Evolutionary conservation across 2,888 invertebrate species (phyloP).

Genomic region (Agrotis segetum): DNA sequence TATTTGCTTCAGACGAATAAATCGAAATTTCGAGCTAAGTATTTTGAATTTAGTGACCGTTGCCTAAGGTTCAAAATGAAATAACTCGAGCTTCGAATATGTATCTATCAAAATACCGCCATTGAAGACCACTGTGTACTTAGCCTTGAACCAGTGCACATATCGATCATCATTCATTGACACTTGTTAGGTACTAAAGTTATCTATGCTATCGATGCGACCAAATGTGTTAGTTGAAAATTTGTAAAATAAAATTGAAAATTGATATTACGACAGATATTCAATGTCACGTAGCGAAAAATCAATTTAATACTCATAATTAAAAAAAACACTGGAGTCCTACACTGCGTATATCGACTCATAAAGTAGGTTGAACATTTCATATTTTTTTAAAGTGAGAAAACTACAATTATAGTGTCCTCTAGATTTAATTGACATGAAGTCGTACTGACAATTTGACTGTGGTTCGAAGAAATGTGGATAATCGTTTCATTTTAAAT

Average conservation of each 20-base stretch:
- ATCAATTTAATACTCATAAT: too few relatives aligned
- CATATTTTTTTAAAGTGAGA: neutral
- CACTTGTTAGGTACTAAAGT: constrained; percentile 30
- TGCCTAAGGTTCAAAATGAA: neutral
- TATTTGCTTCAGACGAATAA: too few relatives aligned
- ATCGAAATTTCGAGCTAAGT: neutral
- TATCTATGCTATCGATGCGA: constrained; percentile 20
- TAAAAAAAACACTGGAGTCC: too few relatives aligned
- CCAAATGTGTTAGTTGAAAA: constrained; percentile 33
- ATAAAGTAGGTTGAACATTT: neutral
- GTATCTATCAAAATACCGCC: neutral
- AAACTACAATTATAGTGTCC: neutral
- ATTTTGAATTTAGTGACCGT: constrained; percentile 15
- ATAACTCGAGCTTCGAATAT: neutral
- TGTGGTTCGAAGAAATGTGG: too few relatives aligned
- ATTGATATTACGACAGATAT: neutral
- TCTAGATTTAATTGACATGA: neutral
- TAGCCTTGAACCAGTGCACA: neutral
- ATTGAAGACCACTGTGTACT: constrained; percentile 22
- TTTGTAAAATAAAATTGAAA: constrained; percentile 4
- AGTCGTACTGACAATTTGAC: too few relatives aligned
- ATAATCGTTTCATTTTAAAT: neutral
- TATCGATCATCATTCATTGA: constrained; percentile 27
- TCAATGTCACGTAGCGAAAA: too few relatives aligned
- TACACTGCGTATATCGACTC: too few relatives aligned